phyloP scores from a whole-genome alignment of 2,797 vertebrate species.

The Lacerta agilis region DNA sequence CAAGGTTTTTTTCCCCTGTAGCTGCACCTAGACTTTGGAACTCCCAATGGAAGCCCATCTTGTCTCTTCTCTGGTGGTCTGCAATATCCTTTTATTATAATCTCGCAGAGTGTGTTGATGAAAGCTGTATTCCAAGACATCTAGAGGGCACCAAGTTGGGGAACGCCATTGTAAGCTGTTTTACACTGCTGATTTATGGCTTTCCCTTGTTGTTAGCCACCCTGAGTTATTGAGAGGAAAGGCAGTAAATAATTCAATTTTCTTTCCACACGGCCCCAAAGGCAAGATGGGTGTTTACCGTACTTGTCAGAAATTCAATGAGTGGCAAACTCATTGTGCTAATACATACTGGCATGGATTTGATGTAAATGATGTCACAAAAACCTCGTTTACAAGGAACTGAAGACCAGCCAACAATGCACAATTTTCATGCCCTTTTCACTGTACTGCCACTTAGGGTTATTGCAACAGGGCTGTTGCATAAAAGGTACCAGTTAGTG shows the following conservation, averaged over 20 bases:
- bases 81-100: too few relatives aligned
- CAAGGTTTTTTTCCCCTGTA: too few relatives aligned
- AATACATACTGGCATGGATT: neutral
- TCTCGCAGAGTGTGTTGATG: too few relatives aligned
- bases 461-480: neutral
- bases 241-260: neutral
- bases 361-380: neutral
- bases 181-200: too few relatives aligned
- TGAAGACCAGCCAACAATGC: neutral
- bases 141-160: too few relatives aligned
- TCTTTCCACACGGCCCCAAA: neutral
- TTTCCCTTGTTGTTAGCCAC: too few relatives aligned
- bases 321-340: neutral
- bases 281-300: neutral
- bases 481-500: slow-evolving; percentile 6
- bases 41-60: too few relatives aligned
- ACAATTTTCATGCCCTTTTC: neutral
- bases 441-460: neutral
- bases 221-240: too few relatives aligned
- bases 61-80: too few relatives aligned
- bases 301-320: neutral
- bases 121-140: too few relatives aligned
- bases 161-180: too few relatives aligned
- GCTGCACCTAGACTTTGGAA: too few relatives aligned
- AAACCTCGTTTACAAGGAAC: neutral